phyloP scores from a whole-genome alignment of 2,888 invertebrate genomes.

The Allophyes oxyacanthae region DNA sequence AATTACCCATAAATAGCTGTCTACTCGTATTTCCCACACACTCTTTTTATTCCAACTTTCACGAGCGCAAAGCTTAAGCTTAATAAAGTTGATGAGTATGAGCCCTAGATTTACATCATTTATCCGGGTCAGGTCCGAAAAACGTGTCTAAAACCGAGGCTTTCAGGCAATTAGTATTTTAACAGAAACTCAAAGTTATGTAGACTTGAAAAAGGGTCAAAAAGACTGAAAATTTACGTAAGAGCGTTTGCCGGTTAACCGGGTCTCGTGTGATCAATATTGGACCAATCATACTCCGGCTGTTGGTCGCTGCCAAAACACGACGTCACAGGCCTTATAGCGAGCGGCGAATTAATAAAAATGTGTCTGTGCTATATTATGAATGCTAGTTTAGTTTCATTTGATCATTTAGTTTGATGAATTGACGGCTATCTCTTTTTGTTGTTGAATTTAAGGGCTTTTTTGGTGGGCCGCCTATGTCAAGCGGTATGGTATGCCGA shows the following conservation, averaged over 20 bases:
- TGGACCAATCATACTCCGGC: conserved; percentile 61
- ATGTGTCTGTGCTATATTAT: conserved; percentile 24
- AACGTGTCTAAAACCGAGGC: conserved; percentile 12
- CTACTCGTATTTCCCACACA: conserved; percentile 1
- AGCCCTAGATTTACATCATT: conserved; percentile 30
- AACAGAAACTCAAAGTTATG: conserved; percentile 8
- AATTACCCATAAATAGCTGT: no score
- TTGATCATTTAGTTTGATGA: background rate
- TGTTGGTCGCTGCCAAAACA: conserved; percentile 49
- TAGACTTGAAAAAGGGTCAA: conserved; percentile 22
- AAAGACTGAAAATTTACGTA: conserved; percentile 45
- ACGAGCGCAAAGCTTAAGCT: conserved; percentile 21
- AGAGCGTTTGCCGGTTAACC: conserved; percentile 48
- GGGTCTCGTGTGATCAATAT: conserved; percentile 64
- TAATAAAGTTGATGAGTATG: conserved; percentile 38
- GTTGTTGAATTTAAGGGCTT: no score
- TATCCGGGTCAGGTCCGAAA: conserved; percentile 25
- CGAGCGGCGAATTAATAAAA: conserved; percentile 44
- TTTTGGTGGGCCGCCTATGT: no score
- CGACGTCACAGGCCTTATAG: conserved; percentile 46
- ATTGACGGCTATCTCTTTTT: background rate
- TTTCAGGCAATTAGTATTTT: conserved; percentile 21
- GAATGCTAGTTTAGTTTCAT: conserved; percentile 2
- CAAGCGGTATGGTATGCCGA: no score
- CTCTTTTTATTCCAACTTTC: conserved; percentile 18